Base-by-base conservation (phyloP, 2,113 vertebrate species). In the Hydrolagus affinis region DNA sequence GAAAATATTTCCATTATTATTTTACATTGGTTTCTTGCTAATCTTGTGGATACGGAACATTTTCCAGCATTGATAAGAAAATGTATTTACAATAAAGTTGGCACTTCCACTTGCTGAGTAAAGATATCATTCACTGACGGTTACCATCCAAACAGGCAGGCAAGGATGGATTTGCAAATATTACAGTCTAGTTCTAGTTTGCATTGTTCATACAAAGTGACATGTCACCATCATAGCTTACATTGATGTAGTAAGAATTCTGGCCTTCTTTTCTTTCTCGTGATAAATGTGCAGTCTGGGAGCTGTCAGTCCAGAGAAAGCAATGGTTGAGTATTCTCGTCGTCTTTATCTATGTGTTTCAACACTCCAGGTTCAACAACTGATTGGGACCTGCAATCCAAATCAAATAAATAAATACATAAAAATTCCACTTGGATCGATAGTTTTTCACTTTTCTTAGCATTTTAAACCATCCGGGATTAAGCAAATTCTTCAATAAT, bases 241-340 rank as follows among this genome's bases (percentile, higher is more conserved):
- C 62, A 66, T 62, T 30, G 59, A 17, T 21, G 62, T 30, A 28
- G 64, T 66, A 78, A 62, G 44, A 4, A 64, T 60, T 21, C 60
- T 32, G 32, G 60, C 62, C 78, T 25, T 66, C 77, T 66, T 64
- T 83, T 19, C 25, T 83, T 62, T 66, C 11, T 83, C 78, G 19
- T 83, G 23, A 28, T 64, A 11, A 70, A 85, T 76, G 28, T 86
- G 8, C 68, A 74, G 87, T 44, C 86, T 88, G 90, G 87, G 87
- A 90, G 85, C 83, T 86, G 86, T 92, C 92, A 99, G 93, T 99
- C 97, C 91, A 99, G 95, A 68, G 97, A 98, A 87, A 99, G 97
- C 90, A 99, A 94, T 60, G 98, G 98, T 90, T 99, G 97, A 95
- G 97, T 95, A 93, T 98, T 99, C 91, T 99, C 98, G 25, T 97